A percentile compares a stretch with the other conserved stretches of the same genome.
phyloP scores from a whole-genome alignment of 2,113 vertebrate species.

The Pionites leucogaster region DNA sequence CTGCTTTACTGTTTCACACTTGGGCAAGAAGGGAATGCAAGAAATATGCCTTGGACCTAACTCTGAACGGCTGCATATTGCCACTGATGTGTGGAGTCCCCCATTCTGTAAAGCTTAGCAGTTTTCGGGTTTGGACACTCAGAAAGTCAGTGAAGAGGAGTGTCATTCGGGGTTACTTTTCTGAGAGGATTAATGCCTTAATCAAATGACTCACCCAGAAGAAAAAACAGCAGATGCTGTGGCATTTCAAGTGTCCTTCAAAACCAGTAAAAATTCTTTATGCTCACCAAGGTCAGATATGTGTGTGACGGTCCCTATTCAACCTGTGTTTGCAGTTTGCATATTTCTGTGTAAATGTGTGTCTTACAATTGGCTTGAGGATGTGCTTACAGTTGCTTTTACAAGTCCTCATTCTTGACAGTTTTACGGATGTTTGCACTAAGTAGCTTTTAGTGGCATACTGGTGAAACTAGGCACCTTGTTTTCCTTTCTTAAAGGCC shows the following conservation, averaged over 20 bases:
- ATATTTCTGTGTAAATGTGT: conserved; percentile 58
- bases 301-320: background rate
- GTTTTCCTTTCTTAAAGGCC: conserved; percentile 73
- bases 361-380: conserved; percentile 61
- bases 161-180: background rate
- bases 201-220: background rate
- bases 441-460: conserved; percentile 74
- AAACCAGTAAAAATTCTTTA: background rate
- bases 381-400: conserved; percentile 69
- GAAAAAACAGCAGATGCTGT: conserved; percentile 6
- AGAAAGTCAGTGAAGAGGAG: background rate
- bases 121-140: background rate
- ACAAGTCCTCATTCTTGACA: conserved; percentile 70
- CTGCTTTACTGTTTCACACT: background rate
- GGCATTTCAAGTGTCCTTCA: background rate
- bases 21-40: background rate
- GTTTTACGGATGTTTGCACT: conserved; percentile 79
- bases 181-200: conserved; percentile 21
- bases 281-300: background rate
- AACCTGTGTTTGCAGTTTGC: conserved; percentile 48
- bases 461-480: conserved; percentile 73
- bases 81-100: background rate
- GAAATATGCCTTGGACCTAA: background rate
- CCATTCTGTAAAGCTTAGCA: background rate
- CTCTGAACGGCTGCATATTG: background rate